Evolutionary conservation across 2,797 vertebrate species (phyloP).

Genomic region (Odontamblyopus lacepedii): DNA sequence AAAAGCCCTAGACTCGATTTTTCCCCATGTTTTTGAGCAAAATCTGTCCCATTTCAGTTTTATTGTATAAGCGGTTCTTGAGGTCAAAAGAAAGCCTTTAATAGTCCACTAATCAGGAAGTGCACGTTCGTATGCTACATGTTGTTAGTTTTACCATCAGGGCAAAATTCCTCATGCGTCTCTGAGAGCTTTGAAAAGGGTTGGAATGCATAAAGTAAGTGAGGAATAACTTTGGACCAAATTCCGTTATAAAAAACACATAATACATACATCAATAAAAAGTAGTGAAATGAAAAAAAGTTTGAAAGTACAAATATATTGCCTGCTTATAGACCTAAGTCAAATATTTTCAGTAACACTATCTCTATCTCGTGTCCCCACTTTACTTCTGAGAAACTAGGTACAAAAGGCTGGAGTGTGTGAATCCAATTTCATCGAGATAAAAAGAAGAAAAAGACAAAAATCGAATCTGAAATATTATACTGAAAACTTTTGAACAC

Average conservation of each 20-base stretch:
- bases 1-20: no score
- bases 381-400: not conserved
- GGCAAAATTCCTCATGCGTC: no score
- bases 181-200: no score
- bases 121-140: no score
- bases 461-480: not conserved
- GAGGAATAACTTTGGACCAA: no score
- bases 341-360: not conserved
- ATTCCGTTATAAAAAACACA: not conserved
- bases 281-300: not conserved
- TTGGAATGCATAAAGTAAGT: no score
- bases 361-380: not conserved
- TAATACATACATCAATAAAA: not conserved
- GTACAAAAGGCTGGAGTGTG: constrained; percentile 4
- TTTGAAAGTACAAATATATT: not conserved
- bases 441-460: not conserved
- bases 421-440: not conserved
- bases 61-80: no score
- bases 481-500: constrained; percentile 7
- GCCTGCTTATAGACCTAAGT: not conserved
- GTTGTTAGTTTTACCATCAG: no score
- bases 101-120: no score
- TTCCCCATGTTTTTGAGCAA: no score
- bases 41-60: no score
- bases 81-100: no score